Percentiles rank a stretch among this genome's conserved stretches.
Conservation (phyloP, 1,140 invertebrate species). For the Drosophila micromelanica region DNA sequence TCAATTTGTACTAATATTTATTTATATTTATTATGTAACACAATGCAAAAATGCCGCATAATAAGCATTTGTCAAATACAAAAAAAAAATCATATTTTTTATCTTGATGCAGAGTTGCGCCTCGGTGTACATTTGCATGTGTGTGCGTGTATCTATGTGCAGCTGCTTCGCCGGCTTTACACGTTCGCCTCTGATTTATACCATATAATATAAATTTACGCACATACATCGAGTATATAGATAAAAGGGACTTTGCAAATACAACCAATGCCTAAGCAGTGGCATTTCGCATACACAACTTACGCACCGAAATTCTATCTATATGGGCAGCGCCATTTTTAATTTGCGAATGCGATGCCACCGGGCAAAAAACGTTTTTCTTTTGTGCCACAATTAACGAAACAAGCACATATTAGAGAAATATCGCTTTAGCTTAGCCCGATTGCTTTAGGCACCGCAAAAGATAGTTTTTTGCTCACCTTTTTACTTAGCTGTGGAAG, state of each 20-base stretch:
- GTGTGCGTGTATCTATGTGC: slow-evolving; percentile 28
- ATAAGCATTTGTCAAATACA: not conserved
- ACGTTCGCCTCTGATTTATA: not conserved
- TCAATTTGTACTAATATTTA: not conserved
- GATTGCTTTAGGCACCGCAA: not conserved
- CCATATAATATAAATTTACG: not conserved
- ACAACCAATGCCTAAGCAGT: not conserved
- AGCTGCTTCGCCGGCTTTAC: slow-evolving; percentile 11
- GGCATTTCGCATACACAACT: slow-evolving; percentile 27
- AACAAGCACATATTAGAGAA: no score
- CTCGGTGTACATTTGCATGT: not conserved
- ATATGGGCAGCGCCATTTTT: slow-evolving; percentile 74
- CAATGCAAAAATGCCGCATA: not conserved
- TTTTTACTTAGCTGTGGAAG: slow-evolving; percentile 37
- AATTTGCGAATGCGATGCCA: slow-evolving; percentile 61
- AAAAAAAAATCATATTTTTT: not conserved
- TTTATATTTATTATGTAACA: slow-evolving; percentile 6
- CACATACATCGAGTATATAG: not conserved
- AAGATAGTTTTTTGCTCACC: slow-evolving; percentile 38
- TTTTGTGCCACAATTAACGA: not conserved
- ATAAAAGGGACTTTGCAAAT: not conserved
- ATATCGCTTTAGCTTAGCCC: no score
- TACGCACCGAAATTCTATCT: slow-evolving; percentile 50
- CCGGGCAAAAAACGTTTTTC: slow-evolving; percentile 11
- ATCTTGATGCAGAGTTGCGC: no score